Evolutionary conservation across 2,797 vertebrate genomes (phyloP), one percentile per base, ranked within the genome.

Genomic region (Fistularia commersonii): DNA sequence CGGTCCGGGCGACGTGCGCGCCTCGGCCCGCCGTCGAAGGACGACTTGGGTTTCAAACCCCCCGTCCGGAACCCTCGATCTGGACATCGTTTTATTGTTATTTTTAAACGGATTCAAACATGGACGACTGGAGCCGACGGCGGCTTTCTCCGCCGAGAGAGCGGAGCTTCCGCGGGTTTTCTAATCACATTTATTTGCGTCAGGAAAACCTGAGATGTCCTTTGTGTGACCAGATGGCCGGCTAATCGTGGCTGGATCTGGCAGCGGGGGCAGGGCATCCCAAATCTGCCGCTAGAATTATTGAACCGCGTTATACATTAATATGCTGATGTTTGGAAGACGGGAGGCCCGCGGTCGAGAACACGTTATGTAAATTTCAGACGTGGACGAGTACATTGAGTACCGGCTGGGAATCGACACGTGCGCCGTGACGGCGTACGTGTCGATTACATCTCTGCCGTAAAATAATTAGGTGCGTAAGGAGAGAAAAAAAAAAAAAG

Each of bases 211-310:
- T 64, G 76, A 80, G 72, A 80, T 71, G 72, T 74, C 82, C 83
- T 81, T 84, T 80, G 36, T 85, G 76, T 78, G 81, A 83, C 67
- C 87, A 88, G 87, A 88, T 87, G 84, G 85, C 70, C 36, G 46
- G 57, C 74, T 81, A 84, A 87, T 86, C 77, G 79, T 77, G 69
- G 33, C 61, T 38, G 51, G 50, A 61, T 75, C 64, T 46, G 11
- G 51, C 64, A 13, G 9, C 9, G 80, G 74, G 79, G 81, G 78
- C 59, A 65, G 77, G 69, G 55, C 37, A 46, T 76, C 61, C 66
- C 40, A 72, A 77, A 81, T 79, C 77, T 69, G 67, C 65, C 58
- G 64, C 75, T 78, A 62, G 67, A 75, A 77, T 74, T 64, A 79
- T 61, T 69, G 56, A 74, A 62, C 64, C 51, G 36, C 43, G 54